phyloP scores from a whole-genome alignment of 2,797 vertebrate species.

The Acipenser oxyrinchus region DNA sequence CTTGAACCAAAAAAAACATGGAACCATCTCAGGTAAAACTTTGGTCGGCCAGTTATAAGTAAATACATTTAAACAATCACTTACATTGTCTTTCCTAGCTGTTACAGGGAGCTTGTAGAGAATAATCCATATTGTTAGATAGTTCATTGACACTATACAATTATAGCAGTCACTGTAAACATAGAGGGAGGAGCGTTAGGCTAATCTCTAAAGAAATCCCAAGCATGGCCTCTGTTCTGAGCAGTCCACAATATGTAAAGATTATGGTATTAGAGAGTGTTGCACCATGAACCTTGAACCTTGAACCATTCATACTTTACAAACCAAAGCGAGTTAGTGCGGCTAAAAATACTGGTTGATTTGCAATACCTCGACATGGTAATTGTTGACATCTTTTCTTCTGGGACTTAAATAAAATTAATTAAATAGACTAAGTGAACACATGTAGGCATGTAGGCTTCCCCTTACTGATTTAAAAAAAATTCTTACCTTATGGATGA shows the following conservation, averaged over 20 bases:
- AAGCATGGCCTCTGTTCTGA: conserved; percentile 37
- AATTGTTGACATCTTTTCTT: too few relatives aligned
- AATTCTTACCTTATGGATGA: too few relatives aligned
- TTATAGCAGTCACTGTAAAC: conserved; percentile 25
- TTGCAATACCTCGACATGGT: neutral
- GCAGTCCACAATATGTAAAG: conserved; percentile 44
- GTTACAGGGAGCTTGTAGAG: conserved; percentile 26
- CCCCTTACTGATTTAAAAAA: too few relatives aligned
- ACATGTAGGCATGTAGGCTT: too few relatives aligned
- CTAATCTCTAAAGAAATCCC: conserved; percentile 56
- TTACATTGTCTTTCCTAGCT: conserved; percentile 46
- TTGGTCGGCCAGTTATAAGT: too few relatives aligned
- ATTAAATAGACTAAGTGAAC: too few relatives aligned
- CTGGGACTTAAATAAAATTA: too few relatives aligned
- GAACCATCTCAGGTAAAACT: too few relatives aligned
- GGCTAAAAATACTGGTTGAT: conserved; percentile 12
- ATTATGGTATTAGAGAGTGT: conserved; percentile 61
- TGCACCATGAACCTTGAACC: conserved; percentile 49
- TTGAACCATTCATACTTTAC: conserved; percentile 40
- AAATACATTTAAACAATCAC: conserved; percentile 22
- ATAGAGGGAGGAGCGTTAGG: conserved; percentile 43
- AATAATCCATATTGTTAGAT: conserved; percentile 42
- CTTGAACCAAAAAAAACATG: too few relatives aligned
- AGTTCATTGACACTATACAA: conserved; percentile 26
- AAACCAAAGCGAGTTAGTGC: conserved; percentile 47